Base-by-base conservation (phyloP, 1,140 invertebrate genomes). In the Drosophila bocki region DNA sequence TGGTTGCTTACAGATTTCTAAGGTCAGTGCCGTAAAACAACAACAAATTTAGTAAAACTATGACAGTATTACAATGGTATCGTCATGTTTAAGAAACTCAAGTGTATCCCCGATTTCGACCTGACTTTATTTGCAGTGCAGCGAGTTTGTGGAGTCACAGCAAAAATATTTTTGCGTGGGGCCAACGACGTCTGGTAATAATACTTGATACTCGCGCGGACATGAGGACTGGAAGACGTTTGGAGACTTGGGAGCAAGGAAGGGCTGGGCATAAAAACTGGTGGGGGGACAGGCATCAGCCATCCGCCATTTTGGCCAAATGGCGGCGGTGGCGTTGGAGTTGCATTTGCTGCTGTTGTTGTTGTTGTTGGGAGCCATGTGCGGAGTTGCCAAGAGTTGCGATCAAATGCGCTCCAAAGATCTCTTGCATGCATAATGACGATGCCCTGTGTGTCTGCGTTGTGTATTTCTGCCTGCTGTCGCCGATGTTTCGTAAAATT, bases 161-260 rank as follows among this genome's bases (percentile, higher is more conserved):
- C 58, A 59, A 61, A 86, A 87, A 82, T 87, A 86, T 86, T 80
- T 80, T 76, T 83, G 82, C 83, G 82, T 86, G 83, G 83, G 82
- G 83, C 82, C 54, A 41, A 50, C 56, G 70, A 50, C 56, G 70
- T 74, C 70, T 72, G 70, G 67, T 29, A 68, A 65, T 68, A 68
- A 67, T 68, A 39, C 63, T 70, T 47, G 47, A 68, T 53, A 29
- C 48, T 29, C 32, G 61, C 45, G 65, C 59, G 39, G 58, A 67
- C 58, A 47, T 67, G 22, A 37, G 12, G 42, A 47, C 64, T 63
- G 33, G 48, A 53, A 45, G 60, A 62, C 42, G n/a, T 53, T 54
- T 48, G 58, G 42, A 48, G 51, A 44, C 26, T 12, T 32, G 22
- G 37, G 15, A 17, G 33, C 51, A 13, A 41, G 53, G 29, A 33